Conservation (phyloP, 2,113 vertebrate species). For the Lycaon pictus region DNA sequence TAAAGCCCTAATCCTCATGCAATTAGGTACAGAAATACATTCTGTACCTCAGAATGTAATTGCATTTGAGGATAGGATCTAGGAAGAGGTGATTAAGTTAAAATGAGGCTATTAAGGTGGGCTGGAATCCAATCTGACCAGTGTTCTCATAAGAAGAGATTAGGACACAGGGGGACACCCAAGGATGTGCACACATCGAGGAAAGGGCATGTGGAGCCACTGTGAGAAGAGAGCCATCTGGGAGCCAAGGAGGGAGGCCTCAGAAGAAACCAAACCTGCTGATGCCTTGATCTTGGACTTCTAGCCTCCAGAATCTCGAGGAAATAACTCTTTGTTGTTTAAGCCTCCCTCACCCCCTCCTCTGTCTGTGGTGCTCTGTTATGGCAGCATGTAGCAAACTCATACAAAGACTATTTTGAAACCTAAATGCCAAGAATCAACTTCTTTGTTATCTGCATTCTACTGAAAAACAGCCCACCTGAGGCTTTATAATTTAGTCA, state of each 20-base stretch:
- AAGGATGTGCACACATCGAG: neutral
- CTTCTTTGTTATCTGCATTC: neutral
- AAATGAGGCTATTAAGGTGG: neutral
- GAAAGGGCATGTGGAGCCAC: neutral
- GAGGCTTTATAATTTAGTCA: neutral
- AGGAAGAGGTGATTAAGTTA: neutral
- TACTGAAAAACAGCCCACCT: neutral
- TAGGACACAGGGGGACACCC: neutral
- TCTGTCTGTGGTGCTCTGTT: neutral
- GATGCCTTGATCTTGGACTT: neutral
- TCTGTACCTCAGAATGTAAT: neutral
- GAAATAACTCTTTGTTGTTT: neutral
- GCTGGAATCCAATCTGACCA: neutral
- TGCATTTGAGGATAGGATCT: neutral
- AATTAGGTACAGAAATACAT: too few species aligned
- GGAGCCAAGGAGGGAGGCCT: neutral
- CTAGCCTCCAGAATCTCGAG: neutral
- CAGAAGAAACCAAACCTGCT: neutral
- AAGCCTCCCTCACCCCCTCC: neutral
- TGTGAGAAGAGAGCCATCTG: neutral
- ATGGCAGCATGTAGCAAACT: neutral
- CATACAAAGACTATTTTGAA: neutral
- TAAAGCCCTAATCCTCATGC: neutral
- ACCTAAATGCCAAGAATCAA: neutral
- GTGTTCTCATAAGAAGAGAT: neutral